Conservation (phyloP, 2,113 vertebrate genomes). For the Oxyruncus cristatus region DNA sequence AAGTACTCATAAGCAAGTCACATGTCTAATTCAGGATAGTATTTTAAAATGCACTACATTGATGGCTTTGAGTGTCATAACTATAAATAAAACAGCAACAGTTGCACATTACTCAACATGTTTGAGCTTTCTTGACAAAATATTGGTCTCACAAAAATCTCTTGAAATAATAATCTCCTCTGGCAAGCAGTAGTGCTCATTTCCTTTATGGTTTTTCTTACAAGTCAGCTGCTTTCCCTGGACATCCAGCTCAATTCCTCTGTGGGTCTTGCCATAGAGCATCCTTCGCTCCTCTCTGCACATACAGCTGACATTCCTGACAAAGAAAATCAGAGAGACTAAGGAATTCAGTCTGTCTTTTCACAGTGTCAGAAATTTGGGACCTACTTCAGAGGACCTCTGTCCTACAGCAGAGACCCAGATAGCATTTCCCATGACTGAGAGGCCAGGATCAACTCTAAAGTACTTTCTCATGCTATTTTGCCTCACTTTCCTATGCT, state of each 20-base stretch:
- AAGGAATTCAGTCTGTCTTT: not conserved
- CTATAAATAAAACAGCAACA: not conserved
- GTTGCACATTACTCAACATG: not conserved
- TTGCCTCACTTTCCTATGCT: fast-evolving
- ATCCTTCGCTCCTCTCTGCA: not conserved
- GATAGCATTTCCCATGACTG: not conserved
- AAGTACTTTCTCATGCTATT: not conserved
- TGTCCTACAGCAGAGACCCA: not conserved
- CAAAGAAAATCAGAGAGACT: not conserved
- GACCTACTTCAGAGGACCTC: not conserved
- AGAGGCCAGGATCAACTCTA: not conserved
- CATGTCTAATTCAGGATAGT: not conserved
- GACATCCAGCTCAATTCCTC: not conserved
- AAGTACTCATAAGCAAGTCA: not conserved
- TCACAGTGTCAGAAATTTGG: not conserved
- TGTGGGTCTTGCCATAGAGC: not conserved
- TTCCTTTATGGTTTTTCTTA: not conserved
- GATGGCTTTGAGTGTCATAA: not conserved
- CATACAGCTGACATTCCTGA: not conserved
- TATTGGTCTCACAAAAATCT: not conserved
- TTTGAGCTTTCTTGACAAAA: not conserved
- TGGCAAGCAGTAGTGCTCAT: not conserved
- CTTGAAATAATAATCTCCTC: not conserved
- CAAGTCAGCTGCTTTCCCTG: not conserved
- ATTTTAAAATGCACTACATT: not conserved